Evolutionary conservation across 53 echinoderm and acorn worm species (phyloP).

Genomic region (Henricia sp.): DNA sequence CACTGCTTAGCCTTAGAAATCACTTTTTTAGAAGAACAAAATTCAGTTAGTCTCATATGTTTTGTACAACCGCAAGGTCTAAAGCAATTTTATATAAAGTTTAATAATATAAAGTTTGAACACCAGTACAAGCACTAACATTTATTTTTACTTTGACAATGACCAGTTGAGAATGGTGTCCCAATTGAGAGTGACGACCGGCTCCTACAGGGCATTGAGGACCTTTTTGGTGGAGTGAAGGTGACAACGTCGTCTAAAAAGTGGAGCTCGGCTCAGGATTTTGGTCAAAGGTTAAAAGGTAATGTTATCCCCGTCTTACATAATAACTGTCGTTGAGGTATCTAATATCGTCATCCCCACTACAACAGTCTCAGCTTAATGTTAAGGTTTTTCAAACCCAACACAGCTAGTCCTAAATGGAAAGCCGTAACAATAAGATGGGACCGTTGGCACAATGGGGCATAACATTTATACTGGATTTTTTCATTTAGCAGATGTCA

Average conservation of each 20-base stretch:
- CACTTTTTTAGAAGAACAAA: no score
- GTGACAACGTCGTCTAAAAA: neutral
- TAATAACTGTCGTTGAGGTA: neutral
- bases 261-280: slow-evolving; percentile 36
- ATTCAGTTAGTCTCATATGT: neutral
- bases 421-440: no score
- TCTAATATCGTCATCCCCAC: neutral
- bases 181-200: slow-evolving; percentile 39
- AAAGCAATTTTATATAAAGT: no score
- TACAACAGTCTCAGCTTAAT: neutral
- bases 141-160: neutral
- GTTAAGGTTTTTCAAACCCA: no score
- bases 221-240: slow-evolving; percentile 32
- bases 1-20: no score
- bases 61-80: no score
- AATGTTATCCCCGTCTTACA: neutral
- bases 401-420: no score
- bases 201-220: slow-evolving; percentile 12
- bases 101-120: no score
- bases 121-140: no score
- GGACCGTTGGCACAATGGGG: no score
- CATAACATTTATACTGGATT: no score
- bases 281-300: slow-evolving; percentile 36
- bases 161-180: slow-evolving; percentile 26
- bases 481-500: no score